Evolutionary conservation across 2,113 vertebrate genomes (phyloP).

Genomic region (Acrocephalus arundinaceus): DNA sequence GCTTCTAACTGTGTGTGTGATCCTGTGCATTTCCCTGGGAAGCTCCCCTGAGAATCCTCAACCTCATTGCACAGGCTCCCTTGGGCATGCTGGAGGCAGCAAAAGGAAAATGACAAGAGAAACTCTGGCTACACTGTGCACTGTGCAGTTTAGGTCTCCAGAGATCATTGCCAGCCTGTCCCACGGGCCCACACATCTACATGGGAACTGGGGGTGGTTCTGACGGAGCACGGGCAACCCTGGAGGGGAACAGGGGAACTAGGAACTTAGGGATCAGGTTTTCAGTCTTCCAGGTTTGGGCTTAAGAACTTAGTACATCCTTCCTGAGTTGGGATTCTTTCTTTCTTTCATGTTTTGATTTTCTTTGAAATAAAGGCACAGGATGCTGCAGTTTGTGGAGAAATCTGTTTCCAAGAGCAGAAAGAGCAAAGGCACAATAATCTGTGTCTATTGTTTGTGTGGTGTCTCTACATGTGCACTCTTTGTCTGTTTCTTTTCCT

Average conservation of each 20-base stretch:
- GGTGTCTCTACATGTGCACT: background rate
- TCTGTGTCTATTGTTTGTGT: background rate
- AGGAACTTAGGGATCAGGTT: background rate
- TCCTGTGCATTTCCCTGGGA: background rate
- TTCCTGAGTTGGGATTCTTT: background rate
- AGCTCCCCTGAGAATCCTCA: background rate
- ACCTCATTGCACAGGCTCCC: background rate
- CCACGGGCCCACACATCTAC: no score
- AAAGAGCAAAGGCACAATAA: background rate
- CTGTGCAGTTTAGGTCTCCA: background rate
- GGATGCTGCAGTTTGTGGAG: background rate
- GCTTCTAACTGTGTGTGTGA: background rate
- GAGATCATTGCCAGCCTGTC: background rate
- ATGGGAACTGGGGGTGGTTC: background rate
- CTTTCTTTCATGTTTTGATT: constrained; percentile 6
- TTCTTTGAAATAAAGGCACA: constrained; percentile 34
- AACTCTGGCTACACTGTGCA: background rate
- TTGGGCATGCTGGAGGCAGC: background rate
- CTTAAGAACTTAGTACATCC: background rate
- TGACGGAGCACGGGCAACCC: rapidly evolving
- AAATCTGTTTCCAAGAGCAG: background rate
- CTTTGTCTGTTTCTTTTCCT: constrained; percentile 15
- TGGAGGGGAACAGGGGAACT: background rate
- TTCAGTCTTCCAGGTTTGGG: background rate
- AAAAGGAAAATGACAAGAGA: background rate